Conservation (phyloP, 2,797 vertebrate species). For the Rhinatrema bivittatum region DNA sequence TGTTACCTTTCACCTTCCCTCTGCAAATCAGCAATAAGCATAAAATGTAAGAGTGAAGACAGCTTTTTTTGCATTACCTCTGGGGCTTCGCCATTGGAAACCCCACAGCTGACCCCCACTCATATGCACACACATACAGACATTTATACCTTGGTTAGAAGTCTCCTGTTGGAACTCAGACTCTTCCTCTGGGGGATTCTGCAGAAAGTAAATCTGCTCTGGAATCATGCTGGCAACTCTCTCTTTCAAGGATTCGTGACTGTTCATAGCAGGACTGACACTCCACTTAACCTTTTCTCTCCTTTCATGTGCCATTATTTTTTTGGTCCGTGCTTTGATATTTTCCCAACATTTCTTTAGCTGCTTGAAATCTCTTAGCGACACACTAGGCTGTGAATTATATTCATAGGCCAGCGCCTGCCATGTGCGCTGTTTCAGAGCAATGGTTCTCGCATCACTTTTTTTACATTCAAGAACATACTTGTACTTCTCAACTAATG, state of each 20-base stretch:
- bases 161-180: conserved; percentile 56
- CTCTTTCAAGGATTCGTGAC: conserved; percentile 59
- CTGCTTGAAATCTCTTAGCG: conserved; percentile 65
- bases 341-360: conserved; percentile 74
- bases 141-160: conserved; percentile 62
- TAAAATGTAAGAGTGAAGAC: no score
- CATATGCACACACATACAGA: no score
- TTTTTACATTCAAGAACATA: conserved; percentile 67
- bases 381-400: conserved; percentile 65
- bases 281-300: conserved; percentile 65
- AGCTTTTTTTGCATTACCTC: no score
- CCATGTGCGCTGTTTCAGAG: conserved; percentile 67
- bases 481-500: conserved; percentile 63
- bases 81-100: no score
- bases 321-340: conserved; percentile 73
- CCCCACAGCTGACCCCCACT: no score
- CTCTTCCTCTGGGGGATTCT: conserved; percentile 60
- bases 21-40: no score
- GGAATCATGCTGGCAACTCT: conserved; percentile 63
- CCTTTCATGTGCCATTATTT: conserved; percentile 69
- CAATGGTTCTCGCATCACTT: conserved; percentile 67
- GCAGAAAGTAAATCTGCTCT: conserved; percentile 67
- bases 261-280: conserved; percentile 57
- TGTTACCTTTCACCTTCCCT: no score
- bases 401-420: conserved; percentile 65